phyloP scores from a whole-genome alignment of 2,888 invertebrate genomes.

The Ametastegia equiseti region DNA sequence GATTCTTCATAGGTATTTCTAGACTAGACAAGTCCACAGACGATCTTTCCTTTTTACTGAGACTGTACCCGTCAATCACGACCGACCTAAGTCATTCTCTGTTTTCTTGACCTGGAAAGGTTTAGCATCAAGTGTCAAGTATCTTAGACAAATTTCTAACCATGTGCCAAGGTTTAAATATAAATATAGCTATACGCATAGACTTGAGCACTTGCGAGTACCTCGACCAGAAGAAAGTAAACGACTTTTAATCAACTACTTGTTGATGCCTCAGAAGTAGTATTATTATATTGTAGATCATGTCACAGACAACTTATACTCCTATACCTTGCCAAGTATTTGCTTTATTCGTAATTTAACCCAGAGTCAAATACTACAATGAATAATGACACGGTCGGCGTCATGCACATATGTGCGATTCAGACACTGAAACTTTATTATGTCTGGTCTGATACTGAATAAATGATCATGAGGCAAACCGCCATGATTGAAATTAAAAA shows the following conservation, averaged over 20 bases:
- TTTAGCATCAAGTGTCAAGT: background rate
- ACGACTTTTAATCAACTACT: background rate
- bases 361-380: background rate
- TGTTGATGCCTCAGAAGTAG: slow-evolving; percentile 18
- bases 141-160: background rate
- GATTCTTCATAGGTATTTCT: background rate
- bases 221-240: background rate
- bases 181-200: background rate
- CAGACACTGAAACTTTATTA: background rate
- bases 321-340: background rate
- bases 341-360: background rate
- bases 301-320: background rate
- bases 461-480: background rate
- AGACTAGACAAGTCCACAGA: background rate
- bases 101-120: slow-evolving; percentile 36
- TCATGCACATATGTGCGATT: background rate
- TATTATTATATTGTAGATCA: background rate
- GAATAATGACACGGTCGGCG: background rate
- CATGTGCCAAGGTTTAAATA: background rate
- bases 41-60: background rate
- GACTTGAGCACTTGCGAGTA: background rate
- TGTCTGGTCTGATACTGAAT: background rate
- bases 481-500: background rate
- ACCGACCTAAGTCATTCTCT: background rate
- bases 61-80: slow-evolving; percentile 31